Conservation (phyloP, 2,797 vertebrate genomes). For the Kryptolebias ocellatus region DNA sequence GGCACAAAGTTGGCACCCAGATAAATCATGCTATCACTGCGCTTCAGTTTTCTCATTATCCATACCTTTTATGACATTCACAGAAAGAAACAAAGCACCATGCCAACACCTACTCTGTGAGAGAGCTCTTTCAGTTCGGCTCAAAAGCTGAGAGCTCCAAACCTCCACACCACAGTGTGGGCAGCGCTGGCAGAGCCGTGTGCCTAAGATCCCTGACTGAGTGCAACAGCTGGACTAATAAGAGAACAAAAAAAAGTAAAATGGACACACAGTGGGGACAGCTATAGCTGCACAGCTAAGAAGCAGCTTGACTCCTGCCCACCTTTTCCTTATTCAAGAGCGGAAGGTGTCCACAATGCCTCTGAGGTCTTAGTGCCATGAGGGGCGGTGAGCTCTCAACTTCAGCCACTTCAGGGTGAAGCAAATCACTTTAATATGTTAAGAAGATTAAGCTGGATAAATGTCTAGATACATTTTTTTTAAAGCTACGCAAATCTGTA, state of each 20-base stretch:
- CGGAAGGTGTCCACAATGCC: constrained; percentile 81
- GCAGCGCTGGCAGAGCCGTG: constrained; percentile 77
- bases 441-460: constrained; percentile 91
- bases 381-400: constrained; percentile 82
- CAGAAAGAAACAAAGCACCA: constrained; percentile 79
- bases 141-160: constrained; percentile 79
- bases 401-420: constrained; percentile 87
- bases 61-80: constrained; percentile 78
- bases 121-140: constrained; percentile 80
- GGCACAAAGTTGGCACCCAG: constrained; percentile 66
- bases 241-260: constrained; percentile 65
- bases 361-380: constrained; percentile 79
- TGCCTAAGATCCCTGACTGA: constrained; percentile 78
- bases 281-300: constrained; percentile 68
- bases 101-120: constrained; percentile 82
- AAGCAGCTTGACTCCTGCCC: constrained; percentile 81
- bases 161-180: constrained; percentile 82
- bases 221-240: constrained; percentile 83
- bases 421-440: constrained; percentile 90
- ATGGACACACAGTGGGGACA: constrained; percentile 67
- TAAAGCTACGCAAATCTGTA: constrained; percentile 87
- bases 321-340: constrained; percentile 75
- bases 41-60: constrained; percentile 75
- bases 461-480: constrained; percentile 89
- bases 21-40: constrained; percentile 69